phyloP scores from a whole-genome alignment of 1,140 invertebrate species.

The Pteromalus puparum region DNA sequence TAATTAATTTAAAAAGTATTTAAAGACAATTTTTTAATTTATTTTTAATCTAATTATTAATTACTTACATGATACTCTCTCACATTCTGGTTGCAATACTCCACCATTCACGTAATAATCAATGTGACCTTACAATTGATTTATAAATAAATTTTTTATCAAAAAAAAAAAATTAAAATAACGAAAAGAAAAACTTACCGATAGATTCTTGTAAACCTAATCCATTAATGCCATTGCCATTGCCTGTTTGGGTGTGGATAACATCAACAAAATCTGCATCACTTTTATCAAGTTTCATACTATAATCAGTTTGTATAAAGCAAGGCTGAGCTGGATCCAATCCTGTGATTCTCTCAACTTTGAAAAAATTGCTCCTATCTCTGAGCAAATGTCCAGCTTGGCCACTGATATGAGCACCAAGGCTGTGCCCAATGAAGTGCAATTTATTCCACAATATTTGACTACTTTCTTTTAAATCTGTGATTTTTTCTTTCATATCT shows the following conservation, averaged over 20 bases:
- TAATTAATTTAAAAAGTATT: background rate
- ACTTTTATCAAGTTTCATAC: constrained; percentile 74
- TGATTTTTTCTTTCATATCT: background rate
- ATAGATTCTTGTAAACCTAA: background rate
- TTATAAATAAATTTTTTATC: background rate
- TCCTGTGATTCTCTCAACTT: constrained; percentile 72
- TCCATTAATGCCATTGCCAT: background rate
- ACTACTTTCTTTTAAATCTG: background rate
- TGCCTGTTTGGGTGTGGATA: constrained; percentile 77
- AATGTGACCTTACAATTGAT: constrained; percentile 73
- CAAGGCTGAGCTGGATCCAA: constrained; percentile 81
- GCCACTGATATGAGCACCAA: constrained; percentile 26
- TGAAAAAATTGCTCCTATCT: constrained; percentile 48
- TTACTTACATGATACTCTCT: background rate
- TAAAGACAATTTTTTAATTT: background rate
- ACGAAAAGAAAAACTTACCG: background rate
- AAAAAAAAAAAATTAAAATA: background rate
- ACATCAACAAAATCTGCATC: constrained; percentile 83
- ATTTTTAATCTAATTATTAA: background rate
- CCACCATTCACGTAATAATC: constrained; percentile 84
- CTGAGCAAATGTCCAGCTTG: background rate
- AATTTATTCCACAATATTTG: background rate
- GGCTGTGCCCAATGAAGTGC: constrained; percentile 5
- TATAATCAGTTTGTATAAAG: constrained; percentile 73
- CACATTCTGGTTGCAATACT: constrained; percentile 77